These are phyloP conservation scores for Subanguina moxae DNA, from an alignment of 1,140 invertebrate species.

Conservation along the genomic window DNA sequence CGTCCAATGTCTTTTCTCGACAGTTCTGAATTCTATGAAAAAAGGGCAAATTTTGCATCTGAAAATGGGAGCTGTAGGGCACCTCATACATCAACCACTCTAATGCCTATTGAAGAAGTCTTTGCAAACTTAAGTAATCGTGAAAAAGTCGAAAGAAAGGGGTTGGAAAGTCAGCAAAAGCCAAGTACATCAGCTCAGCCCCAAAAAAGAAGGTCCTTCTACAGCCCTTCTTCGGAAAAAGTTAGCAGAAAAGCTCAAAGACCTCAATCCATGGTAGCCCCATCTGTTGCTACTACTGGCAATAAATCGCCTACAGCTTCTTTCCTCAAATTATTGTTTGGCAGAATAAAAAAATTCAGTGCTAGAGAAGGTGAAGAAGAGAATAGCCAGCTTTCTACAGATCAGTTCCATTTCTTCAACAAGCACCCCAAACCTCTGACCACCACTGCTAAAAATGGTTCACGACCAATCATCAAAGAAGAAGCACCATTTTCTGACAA, in stretches of 20 bases:
- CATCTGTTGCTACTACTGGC: background rate
- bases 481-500: no score
- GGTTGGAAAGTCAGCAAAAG: no score
- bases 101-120: no score
- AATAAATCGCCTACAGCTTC: background rate
- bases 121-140: no score
- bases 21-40: no score
- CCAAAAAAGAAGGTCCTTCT: background rate
- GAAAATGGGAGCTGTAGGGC: no score
- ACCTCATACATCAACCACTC: no score
- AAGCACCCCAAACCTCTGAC: background rate
- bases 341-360: background rate
- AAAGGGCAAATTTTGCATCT: no score
- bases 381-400: background rate
- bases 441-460: no score
- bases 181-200: background rate
- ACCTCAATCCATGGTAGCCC: background rate
- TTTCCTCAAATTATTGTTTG: background rate
- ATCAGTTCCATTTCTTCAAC: background rate
- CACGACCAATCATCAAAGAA: no score
- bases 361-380: background rate
- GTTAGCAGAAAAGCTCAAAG: background rate
- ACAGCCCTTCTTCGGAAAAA: background rate
- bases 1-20: no score
- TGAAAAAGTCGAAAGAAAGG: no score